phyloP scores from a whole-genome alignment of 1,140 invertebrate species.

The Brachionus manjavacas region DNA sequence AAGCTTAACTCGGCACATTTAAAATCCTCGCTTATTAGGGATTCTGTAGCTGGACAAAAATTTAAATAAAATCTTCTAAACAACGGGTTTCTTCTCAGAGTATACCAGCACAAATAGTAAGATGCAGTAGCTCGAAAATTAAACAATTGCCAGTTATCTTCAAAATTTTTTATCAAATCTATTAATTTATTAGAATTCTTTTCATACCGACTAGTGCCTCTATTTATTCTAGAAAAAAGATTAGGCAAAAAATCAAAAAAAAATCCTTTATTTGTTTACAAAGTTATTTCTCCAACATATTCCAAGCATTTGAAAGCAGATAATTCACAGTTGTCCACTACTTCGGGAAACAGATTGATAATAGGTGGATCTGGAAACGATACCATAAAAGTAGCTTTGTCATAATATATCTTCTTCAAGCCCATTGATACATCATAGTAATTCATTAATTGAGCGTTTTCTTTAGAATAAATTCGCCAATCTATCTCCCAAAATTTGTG shows the following conservation, averaged over 20 bases:
- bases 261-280: neutral
- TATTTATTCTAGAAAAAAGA: neutral
- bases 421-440: neutral
- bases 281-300: neutral
- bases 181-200: neutral
- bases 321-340: neutral
- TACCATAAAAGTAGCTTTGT: neutral
- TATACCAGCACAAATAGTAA: constrained; percentile 13
- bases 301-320: neutral
- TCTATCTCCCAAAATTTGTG: neutral
- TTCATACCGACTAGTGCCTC: neutral
- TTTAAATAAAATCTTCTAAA: neutral
- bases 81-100: neutral
- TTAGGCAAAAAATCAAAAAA: neutral
- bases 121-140: constrained; percentile 22
- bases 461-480: neutral
- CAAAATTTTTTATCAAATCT: neutral
- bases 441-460: neutral
- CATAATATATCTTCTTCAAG: neutral
- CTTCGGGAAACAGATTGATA: neutral
- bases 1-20: constrained; percentile 8
- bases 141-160: neutral
- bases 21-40: neutral
- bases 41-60: neutral
- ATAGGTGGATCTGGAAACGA: neutral